Evolutionary conservation across 2,797 vertebrate species (phyloP), one percentile per base, ranked within the genome.

Genomic region (Monodelphis domestica): DNA sequence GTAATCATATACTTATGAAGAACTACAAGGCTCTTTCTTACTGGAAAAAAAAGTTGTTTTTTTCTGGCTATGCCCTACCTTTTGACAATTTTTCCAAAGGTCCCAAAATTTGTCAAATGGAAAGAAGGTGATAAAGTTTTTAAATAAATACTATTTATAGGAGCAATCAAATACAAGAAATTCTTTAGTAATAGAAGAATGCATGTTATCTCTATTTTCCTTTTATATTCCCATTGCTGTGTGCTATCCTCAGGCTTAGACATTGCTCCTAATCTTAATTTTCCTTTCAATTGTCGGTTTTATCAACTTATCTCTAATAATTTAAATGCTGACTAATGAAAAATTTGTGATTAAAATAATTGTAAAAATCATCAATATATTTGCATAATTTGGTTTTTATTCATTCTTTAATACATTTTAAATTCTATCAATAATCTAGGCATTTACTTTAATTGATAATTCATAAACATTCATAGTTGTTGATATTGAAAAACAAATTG

Each of bases 121-220:
- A 94, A 92, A 89, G 10, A 96, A 59, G 26, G 3, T 38, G 87
- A 92, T 90, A 93, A 90, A 55, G 4, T 14, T 93, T 87, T 92
- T 94, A 84, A 93, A 87, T 92, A 95, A 87, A 91, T 92, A 94
- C 54, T 92, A 90, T 57, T 90, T 96, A 91, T 12, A 93, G 38
- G 2, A 57, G 45, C 92, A 4, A 95, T 63, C 89, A 93, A 95
- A 94, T 1, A 90, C 54, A 53, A 91, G 93, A 89, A 9, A 1
- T 89, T 88, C 14, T 91, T 89, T 84, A 33, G 33, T 90, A 84
- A 93, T n/a, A 3, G 4, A 95, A 89, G 84, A 92, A 90, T 53
- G 63, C 93, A 95, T 91, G 92, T 88, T 70, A 95, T 52, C 57
- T 28, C 0, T 26, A 88, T 21, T 54, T 96, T 94, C 89, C 33